phyloP scores from a whole-genome alignment of 2,113 vertebrate genomes.

The Cinclus cinclus region DNA sequence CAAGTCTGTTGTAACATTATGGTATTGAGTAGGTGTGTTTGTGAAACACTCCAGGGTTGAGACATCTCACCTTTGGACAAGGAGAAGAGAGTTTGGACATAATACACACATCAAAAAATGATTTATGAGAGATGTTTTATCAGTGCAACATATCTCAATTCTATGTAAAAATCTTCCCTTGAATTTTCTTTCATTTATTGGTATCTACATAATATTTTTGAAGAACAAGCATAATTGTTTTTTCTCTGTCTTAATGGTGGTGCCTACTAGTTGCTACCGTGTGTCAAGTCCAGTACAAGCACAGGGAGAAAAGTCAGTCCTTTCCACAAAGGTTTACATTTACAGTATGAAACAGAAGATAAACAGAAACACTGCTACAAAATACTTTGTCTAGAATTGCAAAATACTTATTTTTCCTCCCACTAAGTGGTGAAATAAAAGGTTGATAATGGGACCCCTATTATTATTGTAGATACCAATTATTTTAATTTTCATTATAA shows the following conservation, averaged over 20 bases:
- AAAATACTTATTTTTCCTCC: background rate
- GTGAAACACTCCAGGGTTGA: background rate
- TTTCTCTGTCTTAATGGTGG: background rate
- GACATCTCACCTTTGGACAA: background rate
- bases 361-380: background rate
- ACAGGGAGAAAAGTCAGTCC: background rate
- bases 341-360: background rate
- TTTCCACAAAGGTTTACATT: background rate
- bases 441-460: background rate
- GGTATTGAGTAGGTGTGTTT: background rate
- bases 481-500: background rate
- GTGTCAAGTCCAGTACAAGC: background rate
- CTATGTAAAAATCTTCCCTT: background rate
- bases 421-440: background rate
- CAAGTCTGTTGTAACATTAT: background rate
- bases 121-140: background rate
- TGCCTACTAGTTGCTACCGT: background rate
- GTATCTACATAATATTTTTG: background rate
- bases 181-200: background rate
- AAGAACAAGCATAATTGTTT: background rate
- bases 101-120: background rate
- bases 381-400: background rate
- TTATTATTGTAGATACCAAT: background rate
- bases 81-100: background rate
- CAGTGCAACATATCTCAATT: background rate